Evolutionary conservation across 2,888 invertebrate genomes (phyloP), one percentile per base, ranked within the genome.

Genomic region (Chrysolina americana): DNA sequence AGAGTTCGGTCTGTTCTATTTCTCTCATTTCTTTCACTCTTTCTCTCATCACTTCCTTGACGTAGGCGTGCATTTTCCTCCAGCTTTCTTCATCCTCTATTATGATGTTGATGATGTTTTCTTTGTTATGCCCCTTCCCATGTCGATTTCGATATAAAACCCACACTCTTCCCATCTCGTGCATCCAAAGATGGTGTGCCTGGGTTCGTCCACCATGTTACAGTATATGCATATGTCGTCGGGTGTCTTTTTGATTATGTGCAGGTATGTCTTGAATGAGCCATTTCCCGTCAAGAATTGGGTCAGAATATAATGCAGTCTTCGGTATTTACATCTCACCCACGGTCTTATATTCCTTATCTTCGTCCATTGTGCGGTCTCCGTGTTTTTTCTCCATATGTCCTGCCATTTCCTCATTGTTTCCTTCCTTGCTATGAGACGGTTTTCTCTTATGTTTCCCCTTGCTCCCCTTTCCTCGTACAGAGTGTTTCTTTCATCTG

Each of bases 301-400:
- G 9, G 44, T 44, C 44, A 44, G 44, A 44, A 44, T 5, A 44
- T 44, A 44, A 9, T 44, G 1, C 2, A 44, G 44, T 13, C 44
- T 44, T 44, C 44, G 44, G 13, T 44, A 9, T 44, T 13, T 13
- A 44, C 44, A 44, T 13, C 13, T 44, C 13, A 44, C 11, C 44
- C 44, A 44, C 9, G 44, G 44, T 44, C 13, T 13, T 44, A 6
- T 44, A 9, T 9, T 6, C 13, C 44, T 13, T 48, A 69, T 23
- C 23, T 68, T 68, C 6, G 68, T 69, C 69, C 69, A 69, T 36
- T 41, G 17, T 0, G 72, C 66, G 13, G 53, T 72, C 19, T 17
- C 17, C 19, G 8, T 17, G 17, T 50, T 41, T 10, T 53, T 17
- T 15, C 62, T 23, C 68, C 73, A 73, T 56, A 17, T 36, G 15